A percentile compares a stretch with the other conserved stretches of the same genome.
Evolutionary conservation across 2,797 vertebrate genomes (phyloP).

Genomic region (Catharus ustulatus): DNA sequence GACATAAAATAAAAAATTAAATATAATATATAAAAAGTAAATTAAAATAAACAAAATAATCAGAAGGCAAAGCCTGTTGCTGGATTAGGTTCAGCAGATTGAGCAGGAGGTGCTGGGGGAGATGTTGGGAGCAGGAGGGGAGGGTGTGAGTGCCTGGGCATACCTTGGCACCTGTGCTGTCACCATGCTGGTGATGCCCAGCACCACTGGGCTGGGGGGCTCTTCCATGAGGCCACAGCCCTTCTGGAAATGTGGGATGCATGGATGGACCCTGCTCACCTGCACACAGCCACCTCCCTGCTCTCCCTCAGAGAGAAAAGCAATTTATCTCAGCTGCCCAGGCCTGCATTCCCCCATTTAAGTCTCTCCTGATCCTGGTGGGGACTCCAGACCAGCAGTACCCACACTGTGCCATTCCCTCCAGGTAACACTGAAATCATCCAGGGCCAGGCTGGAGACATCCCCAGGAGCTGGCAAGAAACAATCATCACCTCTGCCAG

Average conservation of each 20-base stretch:
- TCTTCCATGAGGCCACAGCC: background rate
- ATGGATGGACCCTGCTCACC: background rate
- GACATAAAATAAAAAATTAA: background rate
- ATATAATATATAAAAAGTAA: no score
- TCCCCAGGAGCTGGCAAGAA: background rate
- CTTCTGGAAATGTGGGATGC: background rate
- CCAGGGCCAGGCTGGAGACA: background rate
- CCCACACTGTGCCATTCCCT: background rate
- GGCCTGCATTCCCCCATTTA: background rate
- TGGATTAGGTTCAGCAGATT: background rate
- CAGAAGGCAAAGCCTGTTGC: background rate
- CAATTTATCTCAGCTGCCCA: background rate
- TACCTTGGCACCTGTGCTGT: no score
- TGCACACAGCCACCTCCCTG: background rate
- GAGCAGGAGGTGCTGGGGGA: background rate
- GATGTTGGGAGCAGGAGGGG: background rate
- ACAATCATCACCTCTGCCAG: background rate
- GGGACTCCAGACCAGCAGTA: background rate
- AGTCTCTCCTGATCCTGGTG: background rate
- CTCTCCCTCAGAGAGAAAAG: background rate
- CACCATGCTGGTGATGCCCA: rapidly evolving
- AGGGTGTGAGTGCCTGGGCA: background rate
- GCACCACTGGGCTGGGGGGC: background rate
- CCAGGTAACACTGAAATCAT: background rate
- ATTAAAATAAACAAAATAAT: background rate